Base-by-base conservation (phyloP, 2,888 invertebrate species). In the Geophilus truncorum region DNA sequence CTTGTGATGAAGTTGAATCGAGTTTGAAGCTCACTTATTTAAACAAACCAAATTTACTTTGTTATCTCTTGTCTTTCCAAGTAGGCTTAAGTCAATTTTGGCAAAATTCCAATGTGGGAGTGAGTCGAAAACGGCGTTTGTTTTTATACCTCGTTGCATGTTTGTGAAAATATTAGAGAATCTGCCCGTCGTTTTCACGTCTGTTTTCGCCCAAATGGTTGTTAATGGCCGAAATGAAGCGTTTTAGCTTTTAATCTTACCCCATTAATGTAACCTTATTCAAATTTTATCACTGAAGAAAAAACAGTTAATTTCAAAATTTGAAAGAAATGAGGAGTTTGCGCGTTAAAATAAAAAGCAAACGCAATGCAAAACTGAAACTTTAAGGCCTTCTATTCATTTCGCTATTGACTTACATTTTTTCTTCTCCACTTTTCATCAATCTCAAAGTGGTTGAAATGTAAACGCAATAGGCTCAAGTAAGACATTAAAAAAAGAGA, bases 11-110 rank as follows among this genome's bases (percentile, higher is more conserved):
- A 70, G 70, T 70, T 70, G 70, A 70, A 28, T 70, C 70, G 70
- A 70, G 70, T 70, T 70, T 70, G 70, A 70, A 70, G 70, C 70
- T 70, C 70, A 70, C 70, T 70, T 70, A 70, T 70, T 70, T 70
- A 70, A 70, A 70, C 70, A 70, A 70, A 70, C 70, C 70, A 70
- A 70, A 70, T 70, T 70, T 70, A 70, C 70, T 70, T 70, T 70
- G 70, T 70, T 70, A 70, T 70, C 70, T 70, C 70, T 51, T 70
- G 70, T 70, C 70, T 70, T 70, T 28, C 70, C 25, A 70, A 70
- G 70, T 70, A 70, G 70, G 70, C 70, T 70, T 70, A 70, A 70
- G 70, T 70, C 70, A 70, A 15, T 70, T 70, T 70, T 70, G 70
- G 70, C 70, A 70, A 28, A 25, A 70, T 28, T 70, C 70, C 70